These are phyloP conservation scores for Morone chrysops DNA, from an alignment of 2,113 vertebrate species.

Conservation along the genomic window DNA sequence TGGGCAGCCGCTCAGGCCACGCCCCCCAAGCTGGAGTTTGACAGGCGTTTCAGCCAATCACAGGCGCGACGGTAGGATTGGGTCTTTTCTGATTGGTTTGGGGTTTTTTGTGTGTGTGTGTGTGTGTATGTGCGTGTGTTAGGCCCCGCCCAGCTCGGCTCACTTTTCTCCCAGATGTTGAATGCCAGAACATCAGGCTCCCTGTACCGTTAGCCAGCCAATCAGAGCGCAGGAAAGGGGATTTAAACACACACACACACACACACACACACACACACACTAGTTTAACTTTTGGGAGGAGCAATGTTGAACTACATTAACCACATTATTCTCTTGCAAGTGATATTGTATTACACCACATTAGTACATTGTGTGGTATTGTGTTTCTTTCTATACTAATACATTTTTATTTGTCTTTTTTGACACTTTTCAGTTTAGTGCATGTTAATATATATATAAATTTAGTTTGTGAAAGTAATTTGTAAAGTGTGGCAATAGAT, in stretches of 20 bases:
- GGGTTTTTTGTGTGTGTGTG: background rate
- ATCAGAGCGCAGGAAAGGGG: constrained; percentile 51
- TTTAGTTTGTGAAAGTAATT: no score
- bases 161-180: constrained; percentile 76
- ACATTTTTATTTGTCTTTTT: no score
- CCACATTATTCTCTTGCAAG: constrained; percentile 5
- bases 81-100: constrained; percentile 45
- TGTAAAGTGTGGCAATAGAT: no score
- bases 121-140: no score
- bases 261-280: background rate
- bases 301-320: constrained; percentile 2
- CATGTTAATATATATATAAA: no score
- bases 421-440: no score
- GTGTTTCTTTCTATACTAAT: no score
- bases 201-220: constrained; percentile 34
- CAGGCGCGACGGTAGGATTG: fast-evolving
- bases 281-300: constrained; percentile 29
- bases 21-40: constrained; percentile 17
- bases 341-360: background rate
- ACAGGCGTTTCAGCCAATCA: constrained; percentile 71
- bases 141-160: constrained; percentile 37
- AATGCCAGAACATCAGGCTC: constrained; percentile 37
- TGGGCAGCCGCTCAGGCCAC: constrained; percentile 35
- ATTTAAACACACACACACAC: constrained; percentile 43
- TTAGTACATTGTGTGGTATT: no score